Evolutionary conservation across 64 coral and sea anemone genomes (phyloP).

Genomic region (Orbicella faveolata): DNA sequence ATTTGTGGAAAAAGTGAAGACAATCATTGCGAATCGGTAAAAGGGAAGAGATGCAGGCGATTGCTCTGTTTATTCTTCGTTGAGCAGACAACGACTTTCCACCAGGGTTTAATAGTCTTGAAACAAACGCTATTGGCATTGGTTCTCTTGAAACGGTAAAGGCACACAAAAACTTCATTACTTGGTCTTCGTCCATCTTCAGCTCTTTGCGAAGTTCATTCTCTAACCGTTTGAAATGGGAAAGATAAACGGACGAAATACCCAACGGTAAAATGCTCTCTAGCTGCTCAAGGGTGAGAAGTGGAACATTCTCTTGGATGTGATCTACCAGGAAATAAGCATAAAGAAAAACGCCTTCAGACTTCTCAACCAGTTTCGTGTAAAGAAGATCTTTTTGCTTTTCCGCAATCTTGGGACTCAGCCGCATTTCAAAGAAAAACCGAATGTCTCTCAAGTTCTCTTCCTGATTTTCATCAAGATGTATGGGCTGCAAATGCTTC

Average conservation of each 20-base stretch:
- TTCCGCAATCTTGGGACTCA: not conserved
- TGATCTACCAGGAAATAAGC: not conserved
- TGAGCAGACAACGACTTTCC: not conserved
- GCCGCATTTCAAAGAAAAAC: not conserved
- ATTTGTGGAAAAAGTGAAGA: constrained; percentile 40
- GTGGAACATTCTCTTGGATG: not conserved
- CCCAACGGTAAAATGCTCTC: not conserved
- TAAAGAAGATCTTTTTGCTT: not conserved
- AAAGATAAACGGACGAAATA: constrained; percentile 25
- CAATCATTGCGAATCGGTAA: not conserved
- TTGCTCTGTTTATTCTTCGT: not conserved
- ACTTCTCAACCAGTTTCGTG: not conserved
- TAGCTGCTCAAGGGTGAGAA: not conserved
- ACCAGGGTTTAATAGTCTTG: not conserved
- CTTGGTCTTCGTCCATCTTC: not conserved
- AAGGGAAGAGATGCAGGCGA: not conserved
- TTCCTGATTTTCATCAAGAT: not conserved
- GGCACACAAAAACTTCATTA: not conserved
- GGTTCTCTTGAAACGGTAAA: constrained; percentile 1
- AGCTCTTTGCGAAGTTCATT: not conserved
- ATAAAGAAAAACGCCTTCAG: constrained; percentile 27
- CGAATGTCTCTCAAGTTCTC: not conserved
- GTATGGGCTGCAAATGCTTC: not conserved
- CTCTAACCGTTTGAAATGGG: constrained; percentile 10
- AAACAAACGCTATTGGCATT: constrained; percentile 7